Conservation (phyloP, 2,888 invertebrate species). For the Morinoia aosen region DNA sequence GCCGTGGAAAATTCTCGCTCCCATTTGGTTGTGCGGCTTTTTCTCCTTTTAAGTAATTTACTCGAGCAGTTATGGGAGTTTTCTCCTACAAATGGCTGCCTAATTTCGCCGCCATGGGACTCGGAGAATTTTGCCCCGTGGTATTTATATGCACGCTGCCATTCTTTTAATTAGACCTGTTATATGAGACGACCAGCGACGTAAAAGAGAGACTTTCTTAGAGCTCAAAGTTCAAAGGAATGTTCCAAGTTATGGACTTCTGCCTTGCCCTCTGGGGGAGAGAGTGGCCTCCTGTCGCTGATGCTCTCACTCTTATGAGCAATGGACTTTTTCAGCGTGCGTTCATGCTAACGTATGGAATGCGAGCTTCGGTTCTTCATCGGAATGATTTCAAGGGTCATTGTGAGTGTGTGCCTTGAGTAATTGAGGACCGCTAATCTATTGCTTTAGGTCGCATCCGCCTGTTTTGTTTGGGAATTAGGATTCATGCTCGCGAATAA, state of each 20-base stretch:
- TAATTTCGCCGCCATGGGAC: slow-evolving; percentile 55
- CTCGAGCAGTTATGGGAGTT: slow-evolving; percentile 54
- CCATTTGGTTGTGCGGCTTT: slow-evolving; percentile 53
- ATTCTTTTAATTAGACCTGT: slow-evolving; percentile 54
- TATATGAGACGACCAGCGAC: slow-evolving; percentile 41
- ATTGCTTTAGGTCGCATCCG: not conserved
- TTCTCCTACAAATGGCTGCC: slow-evolving; percentile 54
- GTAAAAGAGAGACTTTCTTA: slow-evolving; percentile 43
- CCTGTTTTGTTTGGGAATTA: not conserved
- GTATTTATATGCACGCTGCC: slow-evolving; percentile 54
- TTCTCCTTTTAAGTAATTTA: slow-evolving; percentile 54
- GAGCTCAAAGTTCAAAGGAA: slow-evolving; percentile 49
- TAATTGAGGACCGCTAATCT: not conserved
- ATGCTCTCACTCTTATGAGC: not conserved
- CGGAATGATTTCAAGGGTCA: not conserved
- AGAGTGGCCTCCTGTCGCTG: not conserved
- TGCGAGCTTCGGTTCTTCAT: not conserved
- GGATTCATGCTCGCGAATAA: too few species aligned
- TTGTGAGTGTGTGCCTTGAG: not conserved
- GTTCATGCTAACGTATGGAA: not conserved
- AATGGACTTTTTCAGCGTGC: not conserved
- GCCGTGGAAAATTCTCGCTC: slow-evolving; percentile 37
- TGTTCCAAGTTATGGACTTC: slow-evolving; percentile 36
- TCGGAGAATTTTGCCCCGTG: not conserved
- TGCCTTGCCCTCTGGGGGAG: not conserved